phyloP scores from a whole-genome alignment of 2,797 vertebrate genomes.

The Coreius guichenoti region DNA sequence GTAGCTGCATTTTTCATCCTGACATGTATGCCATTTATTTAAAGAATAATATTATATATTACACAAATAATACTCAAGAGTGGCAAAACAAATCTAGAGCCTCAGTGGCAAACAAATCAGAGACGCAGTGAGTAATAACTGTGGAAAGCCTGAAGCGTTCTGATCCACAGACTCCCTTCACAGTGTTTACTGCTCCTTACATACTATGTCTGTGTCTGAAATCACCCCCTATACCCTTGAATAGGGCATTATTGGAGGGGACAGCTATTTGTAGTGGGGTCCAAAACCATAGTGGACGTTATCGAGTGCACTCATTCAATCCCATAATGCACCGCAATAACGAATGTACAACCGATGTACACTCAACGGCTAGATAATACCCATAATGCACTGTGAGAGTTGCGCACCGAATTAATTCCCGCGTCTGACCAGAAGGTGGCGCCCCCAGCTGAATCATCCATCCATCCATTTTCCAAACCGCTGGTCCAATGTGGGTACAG shows the following conservation, averaged over 20 bases:
- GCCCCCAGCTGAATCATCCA: too few species aligned
- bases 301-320: not conserved
- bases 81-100: not conserved
- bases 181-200: not conserved
- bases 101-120: slow-evolving; percentile 21
- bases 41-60: slow-evolving; percentile 4
- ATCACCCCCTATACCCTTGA: not conserved
- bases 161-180: slow-evolving; percentile 6
- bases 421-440: not conserved
- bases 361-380: too few species aligned
- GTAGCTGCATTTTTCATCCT: not conserved
- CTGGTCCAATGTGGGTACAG: too few species aligned
- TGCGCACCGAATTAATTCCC: not conserved
- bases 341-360: not conserved
- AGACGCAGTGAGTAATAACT: slow-evolving; percentile 1
- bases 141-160: not conserved
- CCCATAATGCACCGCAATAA: not conserved
- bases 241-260: not conserved
- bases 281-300: not conserved
- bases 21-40: slow-evolving; percentile 15
- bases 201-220: not conserved
- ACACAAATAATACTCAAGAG: slow-evolving; percentile 27
- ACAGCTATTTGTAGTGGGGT: not conserved
- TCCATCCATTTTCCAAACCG: too few species aligned
- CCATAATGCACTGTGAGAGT: too few species aligned